Conservation (phyloP, 2,888 invertebrate species). For the Cacoxenus indagator region DNA sequence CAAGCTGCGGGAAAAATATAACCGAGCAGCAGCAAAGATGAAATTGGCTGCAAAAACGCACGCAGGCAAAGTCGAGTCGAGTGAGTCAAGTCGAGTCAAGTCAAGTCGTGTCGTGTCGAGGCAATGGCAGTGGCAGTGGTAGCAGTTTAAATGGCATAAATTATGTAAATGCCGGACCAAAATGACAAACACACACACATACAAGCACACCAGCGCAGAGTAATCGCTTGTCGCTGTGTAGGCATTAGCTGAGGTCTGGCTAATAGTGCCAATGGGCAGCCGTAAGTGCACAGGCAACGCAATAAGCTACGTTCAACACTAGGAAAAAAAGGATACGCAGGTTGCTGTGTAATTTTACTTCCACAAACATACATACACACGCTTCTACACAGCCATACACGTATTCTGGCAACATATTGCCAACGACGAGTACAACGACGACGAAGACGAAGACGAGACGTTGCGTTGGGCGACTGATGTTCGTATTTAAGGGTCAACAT, state of each 20-base stretch:
- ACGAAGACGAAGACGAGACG: no score
- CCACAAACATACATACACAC: slow-evolving; percentile 1
- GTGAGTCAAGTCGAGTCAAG: slow-evolving; percentile 17
- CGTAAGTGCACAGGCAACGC: not conserved
- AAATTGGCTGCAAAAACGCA: slow-evolving; percentile 44
- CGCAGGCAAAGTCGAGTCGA: slow-evolving; percentile 21
- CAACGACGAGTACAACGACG: slow-evolving; percentile 33
- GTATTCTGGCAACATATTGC: slow-evolving; percentile 56
- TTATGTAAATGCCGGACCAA: slow-evolving; percentile 60
- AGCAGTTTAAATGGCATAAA: slow-evolving; percentile 50
- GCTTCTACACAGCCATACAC: not conserved
- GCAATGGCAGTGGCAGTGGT: slow-evolving; percentile 23
- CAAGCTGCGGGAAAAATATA: not conserved
- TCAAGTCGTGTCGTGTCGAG: slow-evolving; percentile 11
- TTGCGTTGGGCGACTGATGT: not conserved
- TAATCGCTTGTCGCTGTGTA: not conserved
- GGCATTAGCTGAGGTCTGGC: slow-evolving; percentile 18
- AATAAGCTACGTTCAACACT: slow-evolving; percentile 13
- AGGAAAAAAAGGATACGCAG: slow-evolving; percentile 13
- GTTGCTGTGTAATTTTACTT: slow-evolving; percentile 5
- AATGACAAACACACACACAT: slow-evolving; percentile 37
- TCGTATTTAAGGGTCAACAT: slow-evolving; percentile 55
- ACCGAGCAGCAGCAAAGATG: slow-evolving; percentile 37
- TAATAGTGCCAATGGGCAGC: slow-evolving; percentile 37
- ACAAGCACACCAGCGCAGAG: slow-evolving; percentile 23